Percentiles rank a stretch among this genome's conserved stretches.
phyloP scores from a whole-genome alignment of 1,140 invertebrate species.

The Microplitis mediator region DNA sequence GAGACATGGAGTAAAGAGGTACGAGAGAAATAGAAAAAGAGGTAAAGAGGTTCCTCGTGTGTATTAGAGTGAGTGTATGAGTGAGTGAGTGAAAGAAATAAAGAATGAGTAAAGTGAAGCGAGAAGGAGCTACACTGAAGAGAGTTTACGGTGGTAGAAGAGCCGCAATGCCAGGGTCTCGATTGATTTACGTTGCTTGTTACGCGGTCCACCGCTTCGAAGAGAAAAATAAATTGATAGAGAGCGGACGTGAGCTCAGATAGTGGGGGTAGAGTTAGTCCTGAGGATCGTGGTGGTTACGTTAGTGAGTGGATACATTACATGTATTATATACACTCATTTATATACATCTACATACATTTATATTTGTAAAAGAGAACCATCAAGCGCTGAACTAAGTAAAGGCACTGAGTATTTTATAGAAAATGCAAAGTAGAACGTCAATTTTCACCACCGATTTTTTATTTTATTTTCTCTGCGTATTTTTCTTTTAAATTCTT shows the following conservation, averaged over 20 bases:
- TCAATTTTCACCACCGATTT: conserved; percentile 12
- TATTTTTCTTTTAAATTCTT: neutral
- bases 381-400: no score
- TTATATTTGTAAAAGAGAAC: neutral
- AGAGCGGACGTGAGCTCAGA: conserved; percentile 38
- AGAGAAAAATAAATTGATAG: conserved; percentile 63
- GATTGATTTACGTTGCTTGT: conserved; percentile 65
- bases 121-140: neutral
- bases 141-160: conserved; percentile 15
- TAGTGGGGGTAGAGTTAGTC: conserved; percentile 36
- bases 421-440: conserved; percentile 32
- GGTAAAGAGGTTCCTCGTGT: no score
- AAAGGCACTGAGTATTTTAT: conserved; percentile 3
- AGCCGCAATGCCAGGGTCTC: conserved; percentile 53
- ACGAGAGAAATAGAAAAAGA: no score
- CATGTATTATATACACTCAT: neutral
- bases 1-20: no score
- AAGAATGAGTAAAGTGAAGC: neutral
- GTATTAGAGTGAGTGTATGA: no score
- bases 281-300: conserved; percentile 6
- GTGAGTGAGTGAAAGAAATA: neutral
- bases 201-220: conserved; percentile 60
- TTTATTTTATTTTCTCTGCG: neutral
- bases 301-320: neutral
- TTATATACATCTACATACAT: neutral